Conservation (phyloP, 2,797 vertebrate genomes). For the Platyrinchus mystaceus region DNA sequence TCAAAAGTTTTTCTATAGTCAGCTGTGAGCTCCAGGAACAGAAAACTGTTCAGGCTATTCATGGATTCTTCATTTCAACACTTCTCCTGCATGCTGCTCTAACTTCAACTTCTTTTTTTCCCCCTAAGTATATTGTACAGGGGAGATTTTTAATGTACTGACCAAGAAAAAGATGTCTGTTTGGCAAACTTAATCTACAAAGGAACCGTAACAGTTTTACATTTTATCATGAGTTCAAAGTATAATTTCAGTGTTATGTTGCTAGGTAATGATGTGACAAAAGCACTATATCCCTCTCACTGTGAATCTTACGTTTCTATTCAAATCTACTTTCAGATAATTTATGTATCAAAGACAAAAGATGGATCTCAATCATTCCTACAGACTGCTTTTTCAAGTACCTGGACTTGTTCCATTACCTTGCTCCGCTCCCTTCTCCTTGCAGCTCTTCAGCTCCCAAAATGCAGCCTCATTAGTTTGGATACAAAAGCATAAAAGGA, state of each 20-base stretch:
- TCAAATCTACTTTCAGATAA: slow-evolving; percentile 23
- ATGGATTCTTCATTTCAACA: not conserved
- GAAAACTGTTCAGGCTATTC: not conserved
- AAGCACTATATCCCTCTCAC: not conserved
- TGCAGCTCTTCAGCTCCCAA: not conserved
- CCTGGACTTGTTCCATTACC: not conserved
- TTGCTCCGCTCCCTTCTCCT: not conserved
- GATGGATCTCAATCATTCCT: not conserved
- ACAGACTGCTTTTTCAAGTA: not conserved
- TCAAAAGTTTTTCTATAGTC: not conserved
- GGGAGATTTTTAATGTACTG: not conserved
- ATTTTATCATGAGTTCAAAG: not conserved
- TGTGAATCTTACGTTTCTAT: not conserved
- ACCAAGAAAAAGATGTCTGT: not conserved
- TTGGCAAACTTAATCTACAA: not conserved
- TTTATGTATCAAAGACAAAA: slow-evolving; percentile 21
- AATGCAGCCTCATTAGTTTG: not conserved
- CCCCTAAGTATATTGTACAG: not conserved
- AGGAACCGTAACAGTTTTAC: not conserved
- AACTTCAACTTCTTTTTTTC: not conserved
- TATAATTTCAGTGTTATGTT: not conserved
- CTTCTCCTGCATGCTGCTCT: not conserved
- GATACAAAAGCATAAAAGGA: not conserved
- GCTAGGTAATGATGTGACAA: slow-evolving; percentile 13
- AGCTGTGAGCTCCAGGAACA: not conserved